A percentile compares a stretch with the other conserved stretches of the same genome.
Conservation (phyloP, 1,140 invertebrate species). For the Brachionus rubens region DNA sequence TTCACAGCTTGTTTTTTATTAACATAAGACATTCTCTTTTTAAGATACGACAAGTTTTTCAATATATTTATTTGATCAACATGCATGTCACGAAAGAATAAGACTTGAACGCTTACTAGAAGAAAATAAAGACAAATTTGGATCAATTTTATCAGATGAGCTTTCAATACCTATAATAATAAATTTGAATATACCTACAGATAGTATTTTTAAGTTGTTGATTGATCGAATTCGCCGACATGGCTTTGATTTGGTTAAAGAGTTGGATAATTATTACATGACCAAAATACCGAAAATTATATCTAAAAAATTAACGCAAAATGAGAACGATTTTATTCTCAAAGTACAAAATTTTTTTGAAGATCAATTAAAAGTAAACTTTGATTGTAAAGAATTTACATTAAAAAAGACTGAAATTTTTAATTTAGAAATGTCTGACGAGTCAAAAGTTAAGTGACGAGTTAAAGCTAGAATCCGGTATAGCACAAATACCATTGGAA, state of each 20-base stretch:
- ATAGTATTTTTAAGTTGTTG: neutral
- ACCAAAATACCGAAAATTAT: neutral
- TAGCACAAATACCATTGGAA: neutral
- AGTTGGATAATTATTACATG: neutral
- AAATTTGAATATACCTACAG: neutral
- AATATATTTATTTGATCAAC: slow-evolving; percentile 39
- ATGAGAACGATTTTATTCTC: neutral
- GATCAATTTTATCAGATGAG: neutral
- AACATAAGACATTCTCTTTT: too few relatives aligned
- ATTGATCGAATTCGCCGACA: neutral
- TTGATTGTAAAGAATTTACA: too few relatives aligned
- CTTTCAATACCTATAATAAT: neutral
- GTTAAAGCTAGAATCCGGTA: neutral
- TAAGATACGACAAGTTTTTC: neutral
- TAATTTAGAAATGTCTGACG: too few relatives aligned
- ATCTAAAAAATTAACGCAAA: neutral
- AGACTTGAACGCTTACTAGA: slow-evolving; percentile 6
- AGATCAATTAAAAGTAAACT: neutral
- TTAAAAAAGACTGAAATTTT: too few relatives aligned
- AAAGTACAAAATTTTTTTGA: neutral
- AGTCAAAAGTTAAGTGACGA: too few relatives aligned
- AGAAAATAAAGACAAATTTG: neutral
- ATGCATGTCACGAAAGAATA: slow-evolving; percentile 41
- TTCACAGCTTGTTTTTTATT: too few relatives aligned
- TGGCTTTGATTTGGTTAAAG: neutral